A percentile compares a stretch with the other conserved stretches of the same genome.
Conservation (phyloP, 2,888 invertebrate species). For the Acutogordius australiensis region DNA sequence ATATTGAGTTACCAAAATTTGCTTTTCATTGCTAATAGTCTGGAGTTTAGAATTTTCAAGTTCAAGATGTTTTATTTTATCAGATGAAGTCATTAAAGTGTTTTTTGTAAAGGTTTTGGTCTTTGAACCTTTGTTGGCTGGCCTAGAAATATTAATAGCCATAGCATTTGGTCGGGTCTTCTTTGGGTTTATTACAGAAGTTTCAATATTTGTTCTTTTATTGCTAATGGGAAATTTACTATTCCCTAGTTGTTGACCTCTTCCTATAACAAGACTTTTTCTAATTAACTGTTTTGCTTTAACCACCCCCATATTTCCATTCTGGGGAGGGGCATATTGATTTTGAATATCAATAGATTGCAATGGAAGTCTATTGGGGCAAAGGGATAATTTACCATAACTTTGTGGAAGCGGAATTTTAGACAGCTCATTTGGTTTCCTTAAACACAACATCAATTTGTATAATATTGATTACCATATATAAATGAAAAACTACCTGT, state of each 20-base stretch:
- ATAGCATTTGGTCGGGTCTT: no score
- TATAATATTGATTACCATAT: no score
- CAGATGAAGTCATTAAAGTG: not conserved
- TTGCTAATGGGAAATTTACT: not conserved
- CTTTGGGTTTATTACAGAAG: not conserved
- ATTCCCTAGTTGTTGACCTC: not conserved
- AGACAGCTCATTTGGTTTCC: no score
- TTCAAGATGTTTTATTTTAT: constrained; percentile 3
- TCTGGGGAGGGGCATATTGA: no score
- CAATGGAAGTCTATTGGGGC: no score
- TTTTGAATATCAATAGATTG: no score
- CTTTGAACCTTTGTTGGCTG: no score
- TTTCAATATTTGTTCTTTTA: not conserved
- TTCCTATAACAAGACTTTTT: not conserved
- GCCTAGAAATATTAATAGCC: no score
- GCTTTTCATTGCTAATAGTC: not conserved
- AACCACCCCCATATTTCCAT: not conserved
- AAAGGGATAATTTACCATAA: no score
- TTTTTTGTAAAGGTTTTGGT: not conserved
- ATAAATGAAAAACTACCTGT: no score
- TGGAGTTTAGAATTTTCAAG: not conserved
- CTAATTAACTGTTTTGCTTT: not conserved
- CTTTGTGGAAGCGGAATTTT: no score
- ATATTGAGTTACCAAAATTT: not conserved
- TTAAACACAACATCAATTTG: no score